Evolutionary conservation across 2,797 vertebrate genomes (phyloP), one percentile per base, ranked within the genome.

Genomic region (Allobates femoralis): DNA sequence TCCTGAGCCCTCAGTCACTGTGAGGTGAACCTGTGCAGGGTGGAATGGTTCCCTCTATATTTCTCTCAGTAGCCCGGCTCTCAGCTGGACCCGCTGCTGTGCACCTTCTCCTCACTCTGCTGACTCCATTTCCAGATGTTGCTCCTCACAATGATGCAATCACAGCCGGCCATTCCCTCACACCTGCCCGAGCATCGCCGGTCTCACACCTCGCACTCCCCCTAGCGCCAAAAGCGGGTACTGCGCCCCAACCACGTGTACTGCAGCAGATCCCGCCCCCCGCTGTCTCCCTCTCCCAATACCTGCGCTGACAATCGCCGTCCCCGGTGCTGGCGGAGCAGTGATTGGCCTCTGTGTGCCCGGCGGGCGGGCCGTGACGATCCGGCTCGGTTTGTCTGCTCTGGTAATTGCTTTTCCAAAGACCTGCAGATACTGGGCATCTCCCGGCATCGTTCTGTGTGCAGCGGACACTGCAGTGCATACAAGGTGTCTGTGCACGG

Each of bases 191-290:
- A 32, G 18, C 16, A 28, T 56, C 79, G 19, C n/a, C 23, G 78
- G 51, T 18, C 26, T 60, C 76, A 89, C 81, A 75, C 81, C 73
- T 75, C 83, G 18, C 46, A 26, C 86, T 89, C 84, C 90, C 85
- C 89, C 93, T 92, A 88, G 75, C 58, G 58, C 75, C 0, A 21
- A 79, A 30, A 81, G 26, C 3, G 0, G 76, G 74, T 84, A 87
- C 86, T 91, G 89, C 89, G 64, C 79, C 84, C 89, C 92, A 94
- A 95, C 94, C 96, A 96, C 96, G 96, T 97, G 96, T 94, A 94
- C 88, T 84, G 89, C 53, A 55, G 79, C 41, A 91, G 87, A 90
- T 86, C 88, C 92, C 83, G 85, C 91, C 84, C 75, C 79, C 85
- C 5, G 7, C 69, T 0, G 3, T 50, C 32, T 74, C 69, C 10